phyloP scores from a whole-genome alignment of 2,888 invertebrate genomes.

The Lycaena phlaeas region DNA sequence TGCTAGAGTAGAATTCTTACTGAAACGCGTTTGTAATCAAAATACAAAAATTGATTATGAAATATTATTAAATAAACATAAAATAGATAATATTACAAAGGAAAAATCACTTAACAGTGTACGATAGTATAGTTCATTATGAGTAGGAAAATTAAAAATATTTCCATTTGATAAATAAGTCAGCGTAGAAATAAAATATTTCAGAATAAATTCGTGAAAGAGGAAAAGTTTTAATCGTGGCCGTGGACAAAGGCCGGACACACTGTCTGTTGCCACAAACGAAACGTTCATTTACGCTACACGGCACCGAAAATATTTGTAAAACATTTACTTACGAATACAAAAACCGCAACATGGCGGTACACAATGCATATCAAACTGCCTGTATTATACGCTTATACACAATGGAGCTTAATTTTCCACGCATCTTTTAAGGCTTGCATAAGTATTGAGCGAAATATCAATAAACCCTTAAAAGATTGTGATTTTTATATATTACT shows the following conservation, averaged over 20 bases:
- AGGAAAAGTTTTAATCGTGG: constrained; percentile 49
- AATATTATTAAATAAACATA: no score
- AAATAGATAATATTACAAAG: no score
- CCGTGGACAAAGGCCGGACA: constrained; percentile 40
- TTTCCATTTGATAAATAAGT: constrained; percentile 26
- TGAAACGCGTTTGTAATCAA: no score
- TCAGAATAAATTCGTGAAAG: constrained; percentile 13
- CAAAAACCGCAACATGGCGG: neutral
- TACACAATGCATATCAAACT: neutral
- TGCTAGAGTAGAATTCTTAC: no score
- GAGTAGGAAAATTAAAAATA: constrained; percentile 8
- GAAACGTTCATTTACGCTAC: constrained; percentile 32
- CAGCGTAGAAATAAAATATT: constrained; percentile 32
- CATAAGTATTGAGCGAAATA: no score
- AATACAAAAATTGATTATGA: no score
- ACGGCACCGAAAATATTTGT: constrained; percentile 28
- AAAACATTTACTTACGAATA: constrained; percentile 25
- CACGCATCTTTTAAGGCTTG: no score
- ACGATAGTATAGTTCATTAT: no score
- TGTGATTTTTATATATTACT: no score
- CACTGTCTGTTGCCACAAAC: constrained; percentile 29
- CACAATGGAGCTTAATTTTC: no score
- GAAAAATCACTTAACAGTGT: no score
- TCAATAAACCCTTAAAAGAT: no score
- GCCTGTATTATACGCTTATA: neutral